phyloP scores from a whole-genome alignment of 2,888 invertebrate species.

The Tenthredo distinguenda region DNA sequence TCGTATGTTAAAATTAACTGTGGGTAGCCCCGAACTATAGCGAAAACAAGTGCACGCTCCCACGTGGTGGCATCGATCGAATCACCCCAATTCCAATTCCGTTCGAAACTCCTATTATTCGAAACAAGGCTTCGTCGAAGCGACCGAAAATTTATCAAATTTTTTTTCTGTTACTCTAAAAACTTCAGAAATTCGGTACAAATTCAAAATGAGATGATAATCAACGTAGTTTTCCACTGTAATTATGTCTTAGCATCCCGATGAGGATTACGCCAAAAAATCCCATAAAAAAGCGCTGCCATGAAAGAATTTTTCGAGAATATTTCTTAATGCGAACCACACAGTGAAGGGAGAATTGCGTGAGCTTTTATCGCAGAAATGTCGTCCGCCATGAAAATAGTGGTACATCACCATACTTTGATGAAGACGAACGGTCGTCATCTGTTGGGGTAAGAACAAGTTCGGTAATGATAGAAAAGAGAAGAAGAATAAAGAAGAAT shows the following conservation, averaged over 20 bases:
- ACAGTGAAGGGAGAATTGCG: background rate
- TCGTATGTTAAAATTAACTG: slow-evolving; percentile 51
- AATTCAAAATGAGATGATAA: background rate
- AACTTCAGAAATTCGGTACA: background rate
- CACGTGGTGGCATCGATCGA: slow-evolving; percentile 26
- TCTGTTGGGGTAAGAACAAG: background rate
- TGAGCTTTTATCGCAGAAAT: background rate
- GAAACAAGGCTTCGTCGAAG: background rate
- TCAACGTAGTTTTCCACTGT: background rate
- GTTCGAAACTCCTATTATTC: background rate
- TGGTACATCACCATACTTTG: slow-evolving; percentile 25
- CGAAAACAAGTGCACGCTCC: slow-evolving; percentile 41
- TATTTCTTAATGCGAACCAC: background rate
- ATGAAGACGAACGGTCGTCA: slow-evolving; percentile 19
- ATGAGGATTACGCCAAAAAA: background rate
- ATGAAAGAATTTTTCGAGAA: background rate
- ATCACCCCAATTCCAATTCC: background rate
- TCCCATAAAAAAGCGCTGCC: background rate
- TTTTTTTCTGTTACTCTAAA: background rate
- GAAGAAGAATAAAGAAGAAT: background rate
- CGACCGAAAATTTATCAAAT: background rate
- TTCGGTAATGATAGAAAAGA: background rate
- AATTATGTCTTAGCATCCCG: background rate
- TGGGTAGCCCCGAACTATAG: slow-evolving; percentile 29
- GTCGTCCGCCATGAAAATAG: background rate